Conservation (phyloP, 2,797 vertebrate genomes). For the Ibycter americanus region DNA sequence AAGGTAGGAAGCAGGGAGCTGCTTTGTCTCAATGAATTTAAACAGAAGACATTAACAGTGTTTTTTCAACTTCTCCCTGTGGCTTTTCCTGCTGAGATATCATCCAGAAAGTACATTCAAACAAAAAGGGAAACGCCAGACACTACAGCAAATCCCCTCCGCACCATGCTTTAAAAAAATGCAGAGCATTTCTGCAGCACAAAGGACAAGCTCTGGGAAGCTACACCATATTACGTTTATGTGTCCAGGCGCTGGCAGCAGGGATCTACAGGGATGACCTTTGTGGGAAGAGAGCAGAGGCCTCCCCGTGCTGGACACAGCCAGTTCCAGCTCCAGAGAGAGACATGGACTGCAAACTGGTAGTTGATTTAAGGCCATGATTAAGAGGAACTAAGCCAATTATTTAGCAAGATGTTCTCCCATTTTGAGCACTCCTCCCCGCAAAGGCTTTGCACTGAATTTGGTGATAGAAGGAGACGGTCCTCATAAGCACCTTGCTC, state of each 20-base stretch:
- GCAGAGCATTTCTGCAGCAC: not conserved
- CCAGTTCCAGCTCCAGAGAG: not conserved
- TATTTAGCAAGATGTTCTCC: not conserved
- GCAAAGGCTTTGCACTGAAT: not conserved
- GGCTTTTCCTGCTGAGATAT: not conserved
- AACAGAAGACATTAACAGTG: not conserved
- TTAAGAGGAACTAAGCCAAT: not conserved
- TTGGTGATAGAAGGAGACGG: not conserved
- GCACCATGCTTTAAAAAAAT: not conserved
- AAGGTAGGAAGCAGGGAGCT: not conserved
- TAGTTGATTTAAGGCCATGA: not conserved
- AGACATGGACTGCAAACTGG: not conserved
- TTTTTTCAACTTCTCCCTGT: not conserved
- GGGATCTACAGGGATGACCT: not conserved
- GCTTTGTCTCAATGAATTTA: not conserved
- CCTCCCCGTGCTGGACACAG: not conserved
- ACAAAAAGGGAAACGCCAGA: not conserved
- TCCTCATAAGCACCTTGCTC: not conserved
- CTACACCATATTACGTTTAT: not conserved
- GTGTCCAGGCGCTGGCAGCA: not conserved
- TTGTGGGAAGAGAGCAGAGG: not conserved
- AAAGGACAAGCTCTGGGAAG: not conserved
- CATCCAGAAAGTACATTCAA: not conserved
- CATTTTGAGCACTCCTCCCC: not conserved
- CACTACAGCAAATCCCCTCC: not conserved